Conservation (phyloP, 2,888 invertebrate species). For the Sicus ferrugineus region DNA sequence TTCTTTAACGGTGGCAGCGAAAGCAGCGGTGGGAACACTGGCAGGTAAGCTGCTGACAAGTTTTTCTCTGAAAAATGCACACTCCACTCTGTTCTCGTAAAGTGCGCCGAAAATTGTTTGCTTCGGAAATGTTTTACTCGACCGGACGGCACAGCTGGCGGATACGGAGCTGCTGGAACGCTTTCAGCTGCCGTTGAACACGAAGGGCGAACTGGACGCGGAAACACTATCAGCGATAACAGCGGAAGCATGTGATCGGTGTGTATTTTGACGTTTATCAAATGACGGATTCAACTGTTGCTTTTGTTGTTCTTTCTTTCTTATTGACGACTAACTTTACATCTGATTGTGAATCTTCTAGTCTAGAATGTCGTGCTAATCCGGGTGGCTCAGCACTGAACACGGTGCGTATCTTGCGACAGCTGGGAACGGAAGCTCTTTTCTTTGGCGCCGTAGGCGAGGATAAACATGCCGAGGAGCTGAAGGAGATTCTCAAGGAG, state of each 20-base stretch:
- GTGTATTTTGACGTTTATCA: conserved; percentile 32
- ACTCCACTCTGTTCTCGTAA: conserved; percentile 6
- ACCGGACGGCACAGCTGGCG: conserved; percentile 53
- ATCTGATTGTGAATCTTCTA: conserved; percentile 8
- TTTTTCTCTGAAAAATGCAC: conserved; percentile 1
- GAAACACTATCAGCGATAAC: conserved; percentile 51
- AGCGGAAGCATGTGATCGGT: conserved; percentile 50
- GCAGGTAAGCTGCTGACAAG: neutral
- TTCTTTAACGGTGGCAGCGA: conserved; percentile 7
- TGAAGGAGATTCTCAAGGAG: conserved; percentile 61
- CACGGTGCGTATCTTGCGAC: conserved; percentile 65
- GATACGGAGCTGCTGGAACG: conserved; percentile 54
- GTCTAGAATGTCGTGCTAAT: conserved; percentile 39
- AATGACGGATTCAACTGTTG: conserved; percentile 13
- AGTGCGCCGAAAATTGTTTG: conserved; percentile 59
- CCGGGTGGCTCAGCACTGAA: conserved; percentile 67
- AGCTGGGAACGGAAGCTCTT: conserved; percentile 61
- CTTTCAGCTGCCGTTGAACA: conserved; percentile 51
- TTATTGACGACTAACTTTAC: conserved; percentile 7
- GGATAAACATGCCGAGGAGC: conserved; percentile 64
- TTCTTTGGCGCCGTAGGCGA: conserved; percentile 68
- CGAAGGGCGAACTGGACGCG: conserved; percentile 57
- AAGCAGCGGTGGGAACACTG: neutral
- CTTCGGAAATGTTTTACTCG: conserved; percentile 61
- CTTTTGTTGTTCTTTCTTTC: neutral